Conservation (phyloP, 2,113 vertebrate genomes). For the Vireo altiloquus region DNA sequence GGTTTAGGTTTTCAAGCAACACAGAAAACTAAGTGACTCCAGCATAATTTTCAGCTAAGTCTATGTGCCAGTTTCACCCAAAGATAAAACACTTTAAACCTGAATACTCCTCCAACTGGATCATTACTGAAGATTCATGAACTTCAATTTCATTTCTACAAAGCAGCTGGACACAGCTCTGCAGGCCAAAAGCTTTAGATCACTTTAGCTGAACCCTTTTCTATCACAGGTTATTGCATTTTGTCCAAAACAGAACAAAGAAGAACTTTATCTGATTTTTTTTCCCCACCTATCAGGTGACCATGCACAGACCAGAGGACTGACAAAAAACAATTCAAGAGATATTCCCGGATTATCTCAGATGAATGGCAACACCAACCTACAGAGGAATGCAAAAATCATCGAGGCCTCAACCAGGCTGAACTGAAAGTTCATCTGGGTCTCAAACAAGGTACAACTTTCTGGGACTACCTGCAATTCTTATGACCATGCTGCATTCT, state of each 20-base stretch:
- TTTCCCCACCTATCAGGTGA: not conserved
- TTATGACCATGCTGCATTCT: too few species aligned
- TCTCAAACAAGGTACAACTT: fast-evolving
- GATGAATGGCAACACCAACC: not conserved
- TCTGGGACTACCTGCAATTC: not conserved
- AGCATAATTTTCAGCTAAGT: not conserved
- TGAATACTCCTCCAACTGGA: fast-evolving
- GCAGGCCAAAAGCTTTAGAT: not conserved
- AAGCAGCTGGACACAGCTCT: not conserved
- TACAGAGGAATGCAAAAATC: not conserved
- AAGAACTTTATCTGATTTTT: not conserved
- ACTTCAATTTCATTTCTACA: not conserved
- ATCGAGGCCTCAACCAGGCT: not conserved
- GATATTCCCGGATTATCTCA: not conserved
- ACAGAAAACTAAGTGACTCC: not conserved
- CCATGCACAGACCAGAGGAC: fast-evolving
- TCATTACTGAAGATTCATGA: not conserved
- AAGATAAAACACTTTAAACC: fast-evolving
- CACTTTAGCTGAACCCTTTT: not conserved
- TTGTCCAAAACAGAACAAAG: not conserved
- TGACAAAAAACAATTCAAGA: not conserved
- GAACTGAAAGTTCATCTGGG: not conserved
- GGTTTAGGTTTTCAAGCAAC: not conserved
- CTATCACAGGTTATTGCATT: not conserved
- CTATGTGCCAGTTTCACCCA: not conserved